These are phyloP conservation scores for Cerastis leucographa DNA, from an alignment of 2,888 invertebrate species.

Conservation along the genomic window DNA sequence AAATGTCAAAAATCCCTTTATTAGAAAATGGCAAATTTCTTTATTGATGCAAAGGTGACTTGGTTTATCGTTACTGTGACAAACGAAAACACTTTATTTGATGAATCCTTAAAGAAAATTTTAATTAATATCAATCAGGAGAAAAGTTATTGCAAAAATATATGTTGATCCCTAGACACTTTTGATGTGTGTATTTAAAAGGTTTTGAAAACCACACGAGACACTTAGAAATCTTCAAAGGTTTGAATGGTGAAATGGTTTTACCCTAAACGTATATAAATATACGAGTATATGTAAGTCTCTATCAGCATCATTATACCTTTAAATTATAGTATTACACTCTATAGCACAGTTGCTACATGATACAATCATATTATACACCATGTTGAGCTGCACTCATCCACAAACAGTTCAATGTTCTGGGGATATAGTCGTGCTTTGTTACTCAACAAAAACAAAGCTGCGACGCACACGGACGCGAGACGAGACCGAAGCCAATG, in stretches of 20 bases:
- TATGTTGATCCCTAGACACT: too few relatives aligned
- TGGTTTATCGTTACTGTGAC: too few relatives aligned
- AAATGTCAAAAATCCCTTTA: too few relatives aligned
- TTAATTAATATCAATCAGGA: too few relatives aligned
- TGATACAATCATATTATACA: background rate
- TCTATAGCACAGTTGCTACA: background rate
- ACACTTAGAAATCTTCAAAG: background rate
- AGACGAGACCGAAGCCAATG: conserved; percentile 1
- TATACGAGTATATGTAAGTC: too few relatives aligned
- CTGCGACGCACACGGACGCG: background rate
- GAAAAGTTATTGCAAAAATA: too few relatives aligned
- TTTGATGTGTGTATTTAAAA: background rate
- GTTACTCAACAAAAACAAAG: background rate
- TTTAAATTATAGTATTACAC: background rate
- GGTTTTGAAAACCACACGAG: background rate
- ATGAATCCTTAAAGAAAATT: too few relatives aligned
- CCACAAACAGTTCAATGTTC: background rate
- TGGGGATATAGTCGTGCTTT: conserved; percentile 2
- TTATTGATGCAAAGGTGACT: too few relatives aligned
- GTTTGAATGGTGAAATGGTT: background rate
- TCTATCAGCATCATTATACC: background rate
- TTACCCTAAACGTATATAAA: too few relatives aligned
- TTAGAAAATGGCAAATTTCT: too few relatives aligned
- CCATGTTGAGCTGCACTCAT: background rate
- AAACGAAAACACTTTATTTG: too few relatives aligned